Conservation (phyloP, 2,797 vertebrate species). For the Erpetoichthys calabaricus region DNA sequence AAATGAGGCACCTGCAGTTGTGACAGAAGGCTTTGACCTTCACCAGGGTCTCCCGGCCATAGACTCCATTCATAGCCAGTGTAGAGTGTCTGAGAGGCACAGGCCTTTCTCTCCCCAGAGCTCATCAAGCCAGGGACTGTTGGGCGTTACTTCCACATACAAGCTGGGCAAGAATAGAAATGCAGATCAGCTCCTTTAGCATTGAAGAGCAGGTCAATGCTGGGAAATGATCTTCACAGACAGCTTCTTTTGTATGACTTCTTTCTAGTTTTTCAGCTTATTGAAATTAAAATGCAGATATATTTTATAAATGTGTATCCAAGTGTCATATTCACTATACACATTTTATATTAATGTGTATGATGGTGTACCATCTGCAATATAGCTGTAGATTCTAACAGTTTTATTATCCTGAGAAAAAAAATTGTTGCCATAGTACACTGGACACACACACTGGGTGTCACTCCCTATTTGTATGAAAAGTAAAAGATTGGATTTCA, state of each 20-base stretch:
- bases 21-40: constrained; percentile 82
- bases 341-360: too few relatives aligned
- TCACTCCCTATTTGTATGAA: too few relatives aligned
- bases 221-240: constrained; percentile 65
- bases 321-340: too few relatives aligned
- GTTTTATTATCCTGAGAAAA: too few relatives aligned
- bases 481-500: too few relatives aligned
- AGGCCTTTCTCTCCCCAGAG: constrained; percentile 42
- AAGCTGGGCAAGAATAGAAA: constrained; percentile 75
- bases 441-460: too few relatives aligned
- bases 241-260: constrained; percentile 54
- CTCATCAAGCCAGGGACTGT: constrained; percentile 56
- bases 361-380: too few relatives aligned
- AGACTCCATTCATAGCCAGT: constrained; percentile 48
- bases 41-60: constrained; percentile 52
- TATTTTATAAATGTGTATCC: too few relatives aligned
- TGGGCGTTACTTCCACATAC: constrained; percentile 76
- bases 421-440: too few relatives aligned
- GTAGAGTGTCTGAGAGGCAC: constrained; percentile 52
- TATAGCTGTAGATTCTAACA: too few relatives aligned
- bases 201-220: constrained; percentile 68
- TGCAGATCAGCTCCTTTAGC: constrained; percentile 72
- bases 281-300: too few relatives aligned
- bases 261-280: constrained; percentile 50
- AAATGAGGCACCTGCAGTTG: constrained; percentile 75